Base-by-base conservation (phyloP, 2,797 vertebrate genomes). In the Sebastes diploproa region DNA sequence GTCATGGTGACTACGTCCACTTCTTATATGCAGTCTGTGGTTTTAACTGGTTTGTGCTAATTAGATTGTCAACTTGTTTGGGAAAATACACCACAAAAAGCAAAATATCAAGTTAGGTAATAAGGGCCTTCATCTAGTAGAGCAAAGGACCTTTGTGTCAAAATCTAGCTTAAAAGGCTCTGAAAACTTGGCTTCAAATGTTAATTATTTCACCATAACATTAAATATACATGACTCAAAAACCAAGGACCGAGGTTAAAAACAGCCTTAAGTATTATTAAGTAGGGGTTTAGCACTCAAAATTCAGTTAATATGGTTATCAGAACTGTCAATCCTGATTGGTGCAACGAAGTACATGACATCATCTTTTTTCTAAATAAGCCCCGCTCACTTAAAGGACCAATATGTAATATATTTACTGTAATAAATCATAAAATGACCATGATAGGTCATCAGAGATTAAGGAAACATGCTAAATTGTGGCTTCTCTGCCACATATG, bases 31-130 rank as follows among this genome's bases (percentile, higher is more conserved):
- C 42, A 46, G 42, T 46, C 42, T 46, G 42, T 46, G 42, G 50
- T 54, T 30, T 32, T 58, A 71, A 63, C 70, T 70, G 30, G 8
- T 72, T 69, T 66, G 60, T 56, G 25, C 3, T 61, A 55, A 46
- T 68, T 72, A 23, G 29, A 70, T 52, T 63, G 61, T 61, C 20
- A 46, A 6, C 22, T 58, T 67, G 18, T 82, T 75, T 72, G n/a
- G 10, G 20, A 42, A 60, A 2, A 11, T 65, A 22, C 59, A 16
- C 22, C 56, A 32, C n/a, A 34, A 29, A 67, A 67, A 34, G 29
- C 23, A 59, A 23, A 74, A 22, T 27, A 34, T 66, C n/a, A 72
- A 20, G 8, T 56, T 10, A 46, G 18, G 34, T 34, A 34, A 34
- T 8, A 56, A 36, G 27, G 12, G 20, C 23, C 25, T 50, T 25